Percentiles rank a stretch among this genome's conserved stretches.
These are phyloP conservation scores for Nomada hirtipes DNA, from an alignment of 2,888 invertebrate genomes.

Conservation along the genomic window DNA sequence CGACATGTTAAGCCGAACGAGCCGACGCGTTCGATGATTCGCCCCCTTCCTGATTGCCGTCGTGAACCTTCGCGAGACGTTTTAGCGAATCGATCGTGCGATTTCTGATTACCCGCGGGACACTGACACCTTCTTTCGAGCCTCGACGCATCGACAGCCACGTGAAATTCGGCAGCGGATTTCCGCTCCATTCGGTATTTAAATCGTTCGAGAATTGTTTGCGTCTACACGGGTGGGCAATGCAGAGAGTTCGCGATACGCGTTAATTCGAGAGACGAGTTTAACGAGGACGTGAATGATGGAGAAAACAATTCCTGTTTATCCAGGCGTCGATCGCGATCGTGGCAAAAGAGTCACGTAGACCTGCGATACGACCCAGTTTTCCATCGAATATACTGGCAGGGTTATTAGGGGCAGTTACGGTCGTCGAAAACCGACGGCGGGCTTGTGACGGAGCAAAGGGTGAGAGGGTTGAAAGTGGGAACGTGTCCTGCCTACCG, in stretches of 20 bases:
- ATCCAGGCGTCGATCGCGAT: constrained; percentile 22
- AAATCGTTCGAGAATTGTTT: neutral
- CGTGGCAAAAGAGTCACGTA: constrained; percentile 42
- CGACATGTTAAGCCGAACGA: constrained; percentile 18
- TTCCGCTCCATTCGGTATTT: neutral
- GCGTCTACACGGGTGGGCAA: neutral
- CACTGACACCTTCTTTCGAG: neutral
- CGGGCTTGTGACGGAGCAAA: neutral
- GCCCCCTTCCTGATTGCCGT: constrained; percentile 1
- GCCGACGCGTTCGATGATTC: constrained; percentile 15
- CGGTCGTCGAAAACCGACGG: constrained; percentile 52
- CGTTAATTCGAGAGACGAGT: neutral
- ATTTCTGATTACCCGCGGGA: neutral
- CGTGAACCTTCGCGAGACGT: constrained; percentile 3
- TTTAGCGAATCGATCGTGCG: neutral
- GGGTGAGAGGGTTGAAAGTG: constrained; percentile 48
- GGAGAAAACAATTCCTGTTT: constrained; percentile 24
- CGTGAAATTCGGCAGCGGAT: neutral
- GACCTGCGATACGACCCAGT: constrained; percentile 59
- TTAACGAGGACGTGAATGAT: neutral
- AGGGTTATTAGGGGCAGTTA: constrained; percentile 58
- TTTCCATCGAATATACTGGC: constrained; percentile 31
- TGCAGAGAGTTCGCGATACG: neutral
- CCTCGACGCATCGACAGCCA: neutral
- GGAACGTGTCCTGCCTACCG: constrained; percentile 61